phyloP scores from a whole-genome alignment of 1,140 invertebrate genomes.

The honey bee (Apis mellifera) region Amel_HAv3.1 CM009943.2:4907001-4907500 shows the following conservation, averaged over 20 bases:
- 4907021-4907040: conserved; percentile 52
- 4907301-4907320: conserved; percentile 9
- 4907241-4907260: conserved; percentile 24
- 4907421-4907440: conserved; percentile 9
- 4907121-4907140: conserved; percentile 1
- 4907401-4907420: not conserved
- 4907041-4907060: not conserved
- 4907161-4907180: not conserved
- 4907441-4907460: not conserved
- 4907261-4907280: conserved; percentile 5
- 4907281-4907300: conserved; percentile 17
- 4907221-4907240: conserved; percentile 24
- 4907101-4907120: conserved; percentile 7
- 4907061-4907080: not conserved
- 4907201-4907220: conserved; percentile 56
- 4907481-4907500: not conserved
- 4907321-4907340: conserved; percentile 67
- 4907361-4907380: not conserved
- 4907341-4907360: conserved; percentile 63
- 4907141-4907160: not conserved
- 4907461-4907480: not conserved
- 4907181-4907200: conserved; percentile 21
- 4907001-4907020: conserved; percentile 65
- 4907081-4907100: not conserved
- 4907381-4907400: not conserved